These are phyloP conservation scores for Xylophagus ater DNA, from an alignment of 2,888 invertebrate genomes.

Conservation along the genomic window DNA sequence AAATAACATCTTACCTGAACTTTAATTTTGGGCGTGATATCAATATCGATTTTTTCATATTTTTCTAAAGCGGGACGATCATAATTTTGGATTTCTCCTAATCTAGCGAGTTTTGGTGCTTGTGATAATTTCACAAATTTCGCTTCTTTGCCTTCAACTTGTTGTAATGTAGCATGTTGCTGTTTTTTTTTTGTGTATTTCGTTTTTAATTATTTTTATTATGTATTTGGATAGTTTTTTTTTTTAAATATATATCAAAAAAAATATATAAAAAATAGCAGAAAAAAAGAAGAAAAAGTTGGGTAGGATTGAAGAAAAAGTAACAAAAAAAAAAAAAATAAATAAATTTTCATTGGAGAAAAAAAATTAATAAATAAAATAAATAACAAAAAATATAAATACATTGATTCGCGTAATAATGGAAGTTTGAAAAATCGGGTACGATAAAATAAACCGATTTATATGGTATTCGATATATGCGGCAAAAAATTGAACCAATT, in stretches of 20 bases:
- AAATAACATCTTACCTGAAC: slow-evolving; percentile 6
- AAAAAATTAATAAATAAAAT: too few species aligned
- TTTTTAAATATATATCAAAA: not conserved
- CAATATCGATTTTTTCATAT: slow-evolving; percentile 44
- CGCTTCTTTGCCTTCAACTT: slow-evolving; percentile 33
- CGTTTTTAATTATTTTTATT: slow-evolving; percentile 20
- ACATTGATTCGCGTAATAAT: too few species aligned
- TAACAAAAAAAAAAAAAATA: too few species aligned
- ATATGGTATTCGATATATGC: too few species aligned
- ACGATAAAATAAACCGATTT: too few species aligned
- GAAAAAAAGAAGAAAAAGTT: slow-evolving; percentile 8
- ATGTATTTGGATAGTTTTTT: too few species aligned
- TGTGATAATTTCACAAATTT: slow-evolving; percentile 26
- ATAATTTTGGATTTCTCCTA: slow-evolving; percentile 53
- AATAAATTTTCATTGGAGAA: too few species aligned
- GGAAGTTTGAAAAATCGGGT: too few species aligned
- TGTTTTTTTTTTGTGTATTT: slow-evolving; percentile 19
- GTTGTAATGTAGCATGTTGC: slow-evolving; percentile 18
- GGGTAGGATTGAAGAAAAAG: slow-evolving; percentile 9
- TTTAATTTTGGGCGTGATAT: slow-evolving; percentile 34
- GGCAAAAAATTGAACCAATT: too few species aligned
- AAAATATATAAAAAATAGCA: slow-evolving; percentile 3
- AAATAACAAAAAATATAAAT: too few species aligned
- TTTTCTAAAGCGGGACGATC: slow-evolving; percentile 59
- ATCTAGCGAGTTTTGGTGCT: slow-evolving; percentile 42